These are phyloP conservation scores for Callorhinus ursinus DNA, from an alignment of 2,113 vertebrate species.

Conservation along the genomic window DNA sequence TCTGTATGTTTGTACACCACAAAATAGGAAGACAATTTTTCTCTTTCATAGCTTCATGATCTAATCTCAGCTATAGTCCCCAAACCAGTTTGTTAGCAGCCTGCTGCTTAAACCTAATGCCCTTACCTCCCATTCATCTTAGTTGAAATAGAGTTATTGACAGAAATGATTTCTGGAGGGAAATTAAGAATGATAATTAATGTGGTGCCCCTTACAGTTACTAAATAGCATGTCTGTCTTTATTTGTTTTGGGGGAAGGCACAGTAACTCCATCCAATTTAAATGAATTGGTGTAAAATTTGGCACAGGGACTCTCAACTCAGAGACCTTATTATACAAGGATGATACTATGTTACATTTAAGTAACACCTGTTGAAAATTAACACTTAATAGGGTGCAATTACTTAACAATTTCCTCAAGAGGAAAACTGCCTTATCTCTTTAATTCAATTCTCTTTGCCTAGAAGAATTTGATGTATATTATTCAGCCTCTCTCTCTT, in stretches of 20 bases:
- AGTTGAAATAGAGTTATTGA: constrained; percentile 64
- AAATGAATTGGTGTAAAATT: constrained; percentile 59
- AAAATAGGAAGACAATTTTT: not conserved
- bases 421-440: constrained; percentile 44
- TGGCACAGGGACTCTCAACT: constrained; percentile 17
- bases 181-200: constrained; percentile 75
- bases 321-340: constrained; percentile 46
- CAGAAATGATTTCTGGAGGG: constrained; percentile 59
- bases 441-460: constrained; percentile 58
- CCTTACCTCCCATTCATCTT: constrained; percentile 28
- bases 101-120: constrained; percentile 35
- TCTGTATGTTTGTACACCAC: not conserved
- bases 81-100: constrained; percentile 25
- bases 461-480: constrained; percentile 39
- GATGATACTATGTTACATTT: constrained; percentile 10
- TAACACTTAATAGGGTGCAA: constrained; percentile 38
- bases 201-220: constrained; percentile 47
- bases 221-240: constrained; percentile 45
- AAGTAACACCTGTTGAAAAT: constrained; percentile 69
- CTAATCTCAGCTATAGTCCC: not conserved
- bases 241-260: constrained; percentile 49
- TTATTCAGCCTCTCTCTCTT: not conserved
- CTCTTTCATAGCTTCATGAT: not conserved
- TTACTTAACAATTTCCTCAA: constrained; percentile 64
- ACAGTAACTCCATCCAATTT: not conserved